phyloP scores from a whole-genome alignment of 1,140 invertebrate species.

The Solenopsis fugax region DNA sequence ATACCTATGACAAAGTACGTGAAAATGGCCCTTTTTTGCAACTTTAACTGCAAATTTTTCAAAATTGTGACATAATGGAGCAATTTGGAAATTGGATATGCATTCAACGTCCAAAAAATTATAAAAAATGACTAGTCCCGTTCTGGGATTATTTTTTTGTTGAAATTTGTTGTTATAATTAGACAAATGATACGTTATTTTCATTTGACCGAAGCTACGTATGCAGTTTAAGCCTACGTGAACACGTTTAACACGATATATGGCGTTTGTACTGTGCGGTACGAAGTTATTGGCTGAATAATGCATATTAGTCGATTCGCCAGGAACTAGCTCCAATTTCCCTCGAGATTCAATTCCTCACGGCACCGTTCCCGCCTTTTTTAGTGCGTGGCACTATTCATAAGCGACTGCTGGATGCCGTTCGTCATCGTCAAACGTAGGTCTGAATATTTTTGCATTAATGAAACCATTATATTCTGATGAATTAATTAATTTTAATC shows the following conservation, averaged over 20 bases:
- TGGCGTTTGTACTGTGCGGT: slow-evolving; percentile 12
- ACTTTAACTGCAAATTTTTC: too few relatives aligned
- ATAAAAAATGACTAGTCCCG: too few relatives aligned
- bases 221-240: slow-evolving; percentile 25
- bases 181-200: slow-evolving; percentile 1
- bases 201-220: background rate
- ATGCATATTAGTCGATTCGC: slow-evolving; percentile 65
- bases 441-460: background rate
- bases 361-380: slow-evolving; percentile 41
- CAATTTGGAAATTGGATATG: too few relatives aligned
- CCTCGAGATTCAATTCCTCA: slow-evolving; percentile 54
- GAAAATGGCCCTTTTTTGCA: too few relatives aligned
- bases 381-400: slow-evolving; percentile 31
- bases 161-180: background rate
- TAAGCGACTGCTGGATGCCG: slow-evolving; percentile 12
- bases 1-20: too few relatives aligned
- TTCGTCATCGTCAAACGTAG: slow-evolving; percentile 14
- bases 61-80: too few relatives aligned
- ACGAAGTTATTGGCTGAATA: slow-evolving; percentile 67
- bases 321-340: slow-evolving; percentile 60
- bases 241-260: slow-evolving; percentile 43
- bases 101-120: too few relatives aligned
- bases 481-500: background rate
- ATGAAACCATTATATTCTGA: background rate
- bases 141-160: too few relatives aligned